phyloP scores from a whole-genome alignment of 23 tunicate species.

The Halocynthia roretzi region DNA sequence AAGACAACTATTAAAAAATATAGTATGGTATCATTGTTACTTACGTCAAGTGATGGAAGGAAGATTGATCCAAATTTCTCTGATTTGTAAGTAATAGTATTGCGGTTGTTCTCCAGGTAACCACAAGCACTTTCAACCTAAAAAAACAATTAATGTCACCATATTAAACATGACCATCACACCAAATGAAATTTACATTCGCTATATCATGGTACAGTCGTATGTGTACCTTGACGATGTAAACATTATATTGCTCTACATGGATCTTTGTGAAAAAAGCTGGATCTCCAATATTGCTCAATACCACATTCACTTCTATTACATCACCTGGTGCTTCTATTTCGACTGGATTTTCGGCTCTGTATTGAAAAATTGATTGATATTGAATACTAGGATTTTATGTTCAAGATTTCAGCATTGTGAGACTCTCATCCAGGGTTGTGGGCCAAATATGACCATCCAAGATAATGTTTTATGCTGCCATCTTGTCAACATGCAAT shows the following conservation, averaged over 20 bases:
- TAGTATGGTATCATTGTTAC: neutral
- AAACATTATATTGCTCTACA: neutral
- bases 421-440: neutral
- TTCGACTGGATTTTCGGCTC: constrained; percentile 1
- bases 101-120: constrained; percentile 16
- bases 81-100: constrained; percentile 8
- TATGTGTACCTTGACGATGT: neutral
- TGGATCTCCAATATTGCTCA: constrained; percentile 2
- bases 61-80: constrained; percentile 1
- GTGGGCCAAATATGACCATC: neutral
- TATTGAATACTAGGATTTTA: neutral
- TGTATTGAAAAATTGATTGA: neutral
- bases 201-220: no score
- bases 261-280: constrained; percentile 18
- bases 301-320: neutral
- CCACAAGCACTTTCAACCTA: constrained; percentile 10
- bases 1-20: neutral
- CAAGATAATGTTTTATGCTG: no score
- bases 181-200: neutral
- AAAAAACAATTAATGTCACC: neutral
- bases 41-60: neutral
- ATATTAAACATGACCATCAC: neutral
- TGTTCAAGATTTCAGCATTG: neutral
- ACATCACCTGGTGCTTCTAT: constrained; percentile 3
- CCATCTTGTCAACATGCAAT: no score